A percentile compares a stretch with the other conserved stretches of the same genome.
Evolutionary conservation across 1,140 invertebrate genomes (phyloP).

Genomic region (Drosophila ohnishii): DNA sequence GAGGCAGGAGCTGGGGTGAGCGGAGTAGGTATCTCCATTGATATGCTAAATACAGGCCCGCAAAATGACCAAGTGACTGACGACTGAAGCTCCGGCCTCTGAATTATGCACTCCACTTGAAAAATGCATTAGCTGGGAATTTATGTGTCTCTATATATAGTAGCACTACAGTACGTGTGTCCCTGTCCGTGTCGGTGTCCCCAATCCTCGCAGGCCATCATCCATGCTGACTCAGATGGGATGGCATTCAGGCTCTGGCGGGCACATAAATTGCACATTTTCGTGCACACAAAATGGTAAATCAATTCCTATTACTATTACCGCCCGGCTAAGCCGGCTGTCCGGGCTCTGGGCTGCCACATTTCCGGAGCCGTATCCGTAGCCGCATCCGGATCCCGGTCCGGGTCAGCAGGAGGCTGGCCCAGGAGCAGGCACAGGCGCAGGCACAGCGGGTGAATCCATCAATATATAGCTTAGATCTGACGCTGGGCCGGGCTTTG

Average conservation of each 20-base stretch:
- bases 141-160: constrained; percentile 36
- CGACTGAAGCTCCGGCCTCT: constrained; percentile 39
- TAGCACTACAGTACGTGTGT: constrained; percentile 17
- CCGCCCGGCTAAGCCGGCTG: constrained; percentile 51
- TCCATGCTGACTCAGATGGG: constrained; percentile 30
- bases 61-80: constrained; percentile 55
- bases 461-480: constrained; percentile 64
- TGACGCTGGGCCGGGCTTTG: constrained; percentile 22
- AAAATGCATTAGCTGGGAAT: constrained; percentile 72
- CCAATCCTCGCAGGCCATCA: constrained; percentile 58
- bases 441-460: constrained; percentile 52
- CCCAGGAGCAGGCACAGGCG: background rate
- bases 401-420: constrained; percentile 14
- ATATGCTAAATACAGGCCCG: constrained; percentile 46
- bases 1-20: background rate
- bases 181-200: constrained; percentile 43
- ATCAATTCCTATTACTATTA: constrained; percentile 79
- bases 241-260: constrained; percentile 14
- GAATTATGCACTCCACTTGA: constrained; percentile 70
- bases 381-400: constrained; percentile 14
- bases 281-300: constrained; percentile 74
- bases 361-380: constrained; percentile 65
- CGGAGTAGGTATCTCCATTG: constrained; percentile 21
- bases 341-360: constrained; percentile 62
- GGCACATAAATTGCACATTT: constrained; percentile 78